Percentiles rank a stretch among this genome's conserved stretches.
Conservation (phyloP, 2,113 vertebrate species). For the Vimba vimba region DNA sequence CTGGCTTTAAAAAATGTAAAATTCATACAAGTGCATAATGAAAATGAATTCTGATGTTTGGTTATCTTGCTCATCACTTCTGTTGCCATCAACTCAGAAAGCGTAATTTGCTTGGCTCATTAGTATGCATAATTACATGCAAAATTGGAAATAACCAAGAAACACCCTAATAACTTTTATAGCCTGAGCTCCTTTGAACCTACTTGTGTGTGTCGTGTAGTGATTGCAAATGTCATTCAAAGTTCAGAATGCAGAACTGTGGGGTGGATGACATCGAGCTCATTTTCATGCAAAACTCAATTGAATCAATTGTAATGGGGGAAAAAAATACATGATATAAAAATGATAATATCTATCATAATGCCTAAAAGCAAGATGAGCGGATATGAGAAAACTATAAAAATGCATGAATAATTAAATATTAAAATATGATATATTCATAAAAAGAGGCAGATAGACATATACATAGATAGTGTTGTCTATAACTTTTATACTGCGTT, state of each 20-base stretch:
- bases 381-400: not conserved
- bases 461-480: not conserved
- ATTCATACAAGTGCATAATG: not conserved
- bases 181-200: conserved; percentile 59
- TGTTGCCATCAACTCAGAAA: conserved; percentile 39
- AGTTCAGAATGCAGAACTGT: conserved; percentile 48
- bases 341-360: not conserved
- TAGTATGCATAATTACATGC: conserved; percentile 70
- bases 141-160: conserved; percentile 66
- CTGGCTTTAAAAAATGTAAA: not conserved
- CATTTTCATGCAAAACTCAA: not conserved
- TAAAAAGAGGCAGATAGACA: not conserved
- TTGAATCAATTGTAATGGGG: not conserved
- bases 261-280: conserved; percentile 22
- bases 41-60: conserved; percentile 6
- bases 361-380: not conserved
- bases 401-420: not conserved
- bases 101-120: conserved; percentile 57
- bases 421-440: not conserved
- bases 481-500: not conserved
- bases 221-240: conserved; percentile 49
- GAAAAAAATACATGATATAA: not conserved
- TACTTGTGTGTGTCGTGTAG: conserved; percentile 49
- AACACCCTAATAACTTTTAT: conserved; percentile 50
- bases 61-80: conserved; percentile 43